Conservation (phyloP, 30 jellyfish, hydroid and myxozoan genomes). For the Nemopilema nomurai region DNA sequence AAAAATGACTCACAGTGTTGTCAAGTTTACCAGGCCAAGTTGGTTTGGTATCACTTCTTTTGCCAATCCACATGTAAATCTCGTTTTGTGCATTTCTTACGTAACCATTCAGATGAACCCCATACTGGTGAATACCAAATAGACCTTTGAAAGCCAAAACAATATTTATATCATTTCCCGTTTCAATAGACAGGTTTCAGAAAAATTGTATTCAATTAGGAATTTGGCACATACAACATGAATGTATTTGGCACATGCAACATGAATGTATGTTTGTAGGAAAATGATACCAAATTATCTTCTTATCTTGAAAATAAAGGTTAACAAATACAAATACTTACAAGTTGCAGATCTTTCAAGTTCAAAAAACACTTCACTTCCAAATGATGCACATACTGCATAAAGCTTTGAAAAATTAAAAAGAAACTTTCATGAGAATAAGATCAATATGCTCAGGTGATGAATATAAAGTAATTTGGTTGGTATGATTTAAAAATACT, state of each 20-base stretch:
- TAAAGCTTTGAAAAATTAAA: slow-evolving; percentile 23
- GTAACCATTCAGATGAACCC: slow-evolving; percentile 86
- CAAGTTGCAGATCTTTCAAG: slow-evolving; percentile 82
- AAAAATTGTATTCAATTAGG: too few relatives aligned
- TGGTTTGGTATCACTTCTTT: slow-evolving; percentile 70
- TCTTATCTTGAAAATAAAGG: too few relatives aligned
- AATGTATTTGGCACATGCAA: too few relatives aligned
- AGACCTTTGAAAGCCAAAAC: slow-evolving; percentile 38
- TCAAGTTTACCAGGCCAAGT: slow-evolving; percentile 94
- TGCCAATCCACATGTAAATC: slow-evolving; percentile 86
- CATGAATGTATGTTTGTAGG: too few relatives aligned
- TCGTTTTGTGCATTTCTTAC: slow-evolving; percentile 69
- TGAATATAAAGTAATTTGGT: neutral
- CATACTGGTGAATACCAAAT: slow-evolving; percentile 77
- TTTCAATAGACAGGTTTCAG: too few relatives aligned
- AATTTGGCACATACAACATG: too few relatives aligned
- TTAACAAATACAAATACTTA: slow-evolving; percentile 28
- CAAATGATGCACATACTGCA: slow-evolving; percentile 52
- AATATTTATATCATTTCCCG: too few relatives aligned
- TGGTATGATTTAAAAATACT: too few relatives aligned
- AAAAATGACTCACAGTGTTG: slow-evolving; percentile 65
- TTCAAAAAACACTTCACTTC: slow-evolving; percentile 68
- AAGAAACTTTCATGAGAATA: neutral
- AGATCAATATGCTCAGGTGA: neutral
- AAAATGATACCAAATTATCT: too few relatives aligned